Conservation (phyloP, 2,113 vertebrate genomes). For the Syngnathus typhle region DNA sequence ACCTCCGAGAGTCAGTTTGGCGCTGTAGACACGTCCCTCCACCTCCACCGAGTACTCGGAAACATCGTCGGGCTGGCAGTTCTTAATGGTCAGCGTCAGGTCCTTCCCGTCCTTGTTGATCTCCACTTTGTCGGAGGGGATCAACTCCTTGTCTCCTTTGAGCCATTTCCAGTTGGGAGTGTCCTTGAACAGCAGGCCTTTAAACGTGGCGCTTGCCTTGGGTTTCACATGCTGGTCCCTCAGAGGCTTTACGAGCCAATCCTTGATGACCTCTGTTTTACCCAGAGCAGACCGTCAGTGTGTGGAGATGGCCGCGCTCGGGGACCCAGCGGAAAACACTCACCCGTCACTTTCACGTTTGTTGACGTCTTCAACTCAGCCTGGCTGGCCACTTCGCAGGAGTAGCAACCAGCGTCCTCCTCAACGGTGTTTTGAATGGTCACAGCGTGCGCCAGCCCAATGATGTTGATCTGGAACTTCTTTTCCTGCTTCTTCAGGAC, state of each 20-base stretch:
- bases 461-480: conserved; percentile 80
- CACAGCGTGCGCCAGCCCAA: conserved; percentile 80
- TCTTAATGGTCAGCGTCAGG: conserved; percentile 84
- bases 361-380: conserved; percentile 77
- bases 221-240: conserved; percentile 96
- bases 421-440: conserved; percentile 80
- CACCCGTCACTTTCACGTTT: conserved; percentile 87
- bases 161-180: conserved; percentile 93
- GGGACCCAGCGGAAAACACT: conserved; percentile 30
- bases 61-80: conserved; percentile 82
- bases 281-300: neutral
- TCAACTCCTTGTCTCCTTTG: conserved; percentile 86
- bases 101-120: conserved; percentile 83
- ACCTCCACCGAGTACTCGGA: conserved; percentile 88
- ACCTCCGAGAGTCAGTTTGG: conserved; percentile 94
- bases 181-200: conserved; percentile 84
- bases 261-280: conserved; percentile 83
- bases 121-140: conserved; percentile 86
- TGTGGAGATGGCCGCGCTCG: neutral
- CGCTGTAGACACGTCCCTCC: conserved; percentile 86
- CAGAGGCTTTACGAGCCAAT: conserved; percentile 92
- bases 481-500: conserved; percentile 71
- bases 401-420: conserved; percentile 77
- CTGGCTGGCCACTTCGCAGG: conserved; percentile 72
- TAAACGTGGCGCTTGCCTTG: conserved; percentile 82